Evolutionary conservation across 2,113 vertebrate species (phyloP), one percentile per base, ranked within the genome.

Genomic region (Fulmarus glacialis): DNA sequence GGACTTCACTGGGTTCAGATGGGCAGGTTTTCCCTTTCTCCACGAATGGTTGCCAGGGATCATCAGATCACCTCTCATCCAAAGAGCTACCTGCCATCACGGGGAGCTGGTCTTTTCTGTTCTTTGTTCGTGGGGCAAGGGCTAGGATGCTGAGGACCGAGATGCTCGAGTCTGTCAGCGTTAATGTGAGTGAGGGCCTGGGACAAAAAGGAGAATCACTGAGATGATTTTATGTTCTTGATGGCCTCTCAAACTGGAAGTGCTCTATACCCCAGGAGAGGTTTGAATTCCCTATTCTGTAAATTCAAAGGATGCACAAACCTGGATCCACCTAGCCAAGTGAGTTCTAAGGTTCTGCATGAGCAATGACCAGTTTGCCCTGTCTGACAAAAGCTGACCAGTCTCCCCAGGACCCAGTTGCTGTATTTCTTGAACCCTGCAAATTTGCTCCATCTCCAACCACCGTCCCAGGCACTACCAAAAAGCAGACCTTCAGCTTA

Each of bases 21-120:
- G 59, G 72, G 15, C 24, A 71, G 24, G 23, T 66, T 90, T 81
- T 50, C n/a, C 55, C 30, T 63, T 82, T 84, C 48, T 55, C 20
- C 50, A 38, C 1, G 11, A 60, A 58, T 3, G 15, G 36, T 34
- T 83, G 19, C 45, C 86, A 66, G 50, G 59, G 36, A 73, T 53
- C n/a, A 40, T 9, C 79, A 47, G 48, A 43, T 5, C 43, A 62
- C 1, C 6, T 59, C 66, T 64, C 0, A 0, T 34, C 36, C 56
- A 70, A 87, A 6, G 30, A 77, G 20, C 36, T 40, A 10, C 38
- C n/a, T 82, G 58, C 43, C n/a, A 32, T 40, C 67, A 56, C 34
- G 62, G 40, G 27, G 17, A 20, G 15, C 3, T 38, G 24, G 4
- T 20, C 30, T 3, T 34, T 40, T 63, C n/a, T 87, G 75, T 5